A percentile compares a stretch with the other conserved stretches of the same genome.
phyloP scores from a whole-genome alignment of 2,797 vertebrate genomes.

The Mormyrops attenuatus region DNA sequence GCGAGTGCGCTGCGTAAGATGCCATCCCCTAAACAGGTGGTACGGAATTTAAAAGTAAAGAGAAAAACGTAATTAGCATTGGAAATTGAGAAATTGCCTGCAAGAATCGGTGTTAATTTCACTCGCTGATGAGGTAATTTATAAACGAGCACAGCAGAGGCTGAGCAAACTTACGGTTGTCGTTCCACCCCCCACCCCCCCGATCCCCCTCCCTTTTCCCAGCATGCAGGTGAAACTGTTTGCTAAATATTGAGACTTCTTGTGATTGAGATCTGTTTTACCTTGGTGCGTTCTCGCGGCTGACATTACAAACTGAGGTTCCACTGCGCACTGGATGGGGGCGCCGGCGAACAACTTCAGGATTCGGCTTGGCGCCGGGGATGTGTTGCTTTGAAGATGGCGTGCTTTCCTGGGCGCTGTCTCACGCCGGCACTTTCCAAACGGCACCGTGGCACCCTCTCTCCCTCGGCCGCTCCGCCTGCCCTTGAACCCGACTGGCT shows the following conservation, averaged over 20 bases:
- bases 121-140: slow-evolving; percentile 99
- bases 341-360: not conserved
- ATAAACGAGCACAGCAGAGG: slow-evolving; percentile 85
- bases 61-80: slow-evolving; percentile 99
- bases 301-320: slow-evolving; percentile 45
- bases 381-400: slow-evolving; percentile 25
- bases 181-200: slow-evolving; percentile 58
- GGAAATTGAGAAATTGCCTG: slow-evolving; percentile 99
- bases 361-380: not conserved
- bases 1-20: slow-evolving; percentile 95
- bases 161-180: slow-evolving; percentile 83
- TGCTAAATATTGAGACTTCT: slow-evolving; percentile 88
- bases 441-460: slow-evolving; percentile 19
- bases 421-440: not conserved
- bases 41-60: slow-evolving; percentile 99
- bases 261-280: slow-evolving; percentile 75
- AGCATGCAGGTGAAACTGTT: slow-evolving; percentile 95
- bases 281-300: slow-evolving; percentile 55
- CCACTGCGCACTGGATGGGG: not conserved
- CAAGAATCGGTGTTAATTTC: slow-evolving; percentile 99
- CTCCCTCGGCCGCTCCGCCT: not conserved
- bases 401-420: not conserved
- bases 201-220: slow-evolving; percentile 45
- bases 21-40: slow-evolving; percentile 99
- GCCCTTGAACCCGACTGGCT: slow-evolving; percentile 7